These are phyloP conservation scores for Pollenia labialis DNA, from an alignment of 2,888 invertebrate species.

Conservation along the genomic window DNA sequence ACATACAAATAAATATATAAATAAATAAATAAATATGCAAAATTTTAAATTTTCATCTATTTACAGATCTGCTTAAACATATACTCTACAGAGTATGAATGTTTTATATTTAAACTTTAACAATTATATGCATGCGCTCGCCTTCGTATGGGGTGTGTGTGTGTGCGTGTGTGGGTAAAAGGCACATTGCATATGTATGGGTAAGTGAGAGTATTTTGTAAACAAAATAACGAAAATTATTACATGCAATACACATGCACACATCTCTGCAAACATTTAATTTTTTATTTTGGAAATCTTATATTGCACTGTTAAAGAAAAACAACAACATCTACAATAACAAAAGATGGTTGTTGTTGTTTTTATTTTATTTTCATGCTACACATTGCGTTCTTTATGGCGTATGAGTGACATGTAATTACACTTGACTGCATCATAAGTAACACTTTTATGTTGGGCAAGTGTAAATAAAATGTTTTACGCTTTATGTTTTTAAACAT, in stretches of 20 bases:
- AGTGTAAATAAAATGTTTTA: constrained; percentile 69
- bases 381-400: constrained; percentile 68
- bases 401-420: constrained; percentile 76
- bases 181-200: too few relatives aligned
- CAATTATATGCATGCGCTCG: not conserved
- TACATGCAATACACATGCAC: constrained; percentile 32
- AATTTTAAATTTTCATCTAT: not conserved
- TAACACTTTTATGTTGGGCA: constrained; percentile 72
- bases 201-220: constrained; percentile 38
- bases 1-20: too few relatives aligned
- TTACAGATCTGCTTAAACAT: not conserved
- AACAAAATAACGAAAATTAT: constrained; percentile 64
- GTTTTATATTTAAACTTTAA: constrained; percentile 30
- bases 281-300: constrained; percentile 44
- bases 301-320: constrained; percentile 45
- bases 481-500: constrained; percentile 51
- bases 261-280: not conserved
- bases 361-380: constrained; percentile 40
- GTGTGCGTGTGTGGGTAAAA: not conserved
- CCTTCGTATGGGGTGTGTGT: constrained; percentile 5
- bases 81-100: not conserved
- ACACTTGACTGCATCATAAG: constrained; percentile 72
- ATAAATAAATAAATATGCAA: too few relatives aligned
- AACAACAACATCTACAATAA: constrained; percentile 34
- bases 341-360: constrained; percentile 31